Conservation (phyloP, 2,888 invertebrate species). For the Dynastes grantii region DNA sequence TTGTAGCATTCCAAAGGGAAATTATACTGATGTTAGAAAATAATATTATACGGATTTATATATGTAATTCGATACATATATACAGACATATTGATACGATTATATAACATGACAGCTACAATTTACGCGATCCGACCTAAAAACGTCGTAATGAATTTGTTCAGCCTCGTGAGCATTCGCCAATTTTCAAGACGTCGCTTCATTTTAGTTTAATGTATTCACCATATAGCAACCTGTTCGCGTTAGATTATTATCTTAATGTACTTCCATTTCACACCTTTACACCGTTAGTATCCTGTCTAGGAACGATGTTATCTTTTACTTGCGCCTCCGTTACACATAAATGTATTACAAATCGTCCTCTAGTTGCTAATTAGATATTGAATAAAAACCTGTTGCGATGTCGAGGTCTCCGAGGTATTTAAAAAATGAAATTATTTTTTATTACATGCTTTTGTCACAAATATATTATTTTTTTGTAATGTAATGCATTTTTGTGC, state of each 20-base stretch:
- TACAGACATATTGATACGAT: not conserved
- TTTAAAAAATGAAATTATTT: no score
- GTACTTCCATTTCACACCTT: not conserved
- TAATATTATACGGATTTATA: no score
- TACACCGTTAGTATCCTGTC: not conserved
- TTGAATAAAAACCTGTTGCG: no score
- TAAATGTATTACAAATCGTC: constrained; percentile 16
- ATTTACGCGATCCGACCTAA: constrained; percentile 16
- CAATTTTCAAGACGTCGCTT: constrained; percentile 28
- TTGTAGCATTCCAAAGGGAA: no score
- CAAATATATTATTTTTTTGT: no score
- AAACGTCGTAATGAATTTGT: constrained; percentile 28
- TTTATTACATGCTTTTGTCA: no score
- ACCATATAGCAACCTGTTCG: constrained; percentile 15
- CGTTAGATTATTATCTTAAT: constrained; percentile 29
- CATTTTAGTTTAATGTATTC: constrained; percentile 14
- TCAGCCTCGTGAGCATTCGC: not conserved
- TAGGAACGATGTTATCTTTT: not conserved
- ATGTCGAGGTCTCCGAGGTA: no score
- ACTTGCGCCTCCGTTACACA: not conserved
- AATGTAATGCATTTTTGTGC: no score
- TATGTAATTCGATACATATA: no score
- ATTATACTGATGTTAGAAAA: no score
- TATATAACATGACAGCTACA: not conserved
- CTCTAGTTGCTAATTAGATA: no score